phyloP scores from a whole-genome alignment of 2,888 invertebrate genomes.

The Odontomyia ornata region DNA sequence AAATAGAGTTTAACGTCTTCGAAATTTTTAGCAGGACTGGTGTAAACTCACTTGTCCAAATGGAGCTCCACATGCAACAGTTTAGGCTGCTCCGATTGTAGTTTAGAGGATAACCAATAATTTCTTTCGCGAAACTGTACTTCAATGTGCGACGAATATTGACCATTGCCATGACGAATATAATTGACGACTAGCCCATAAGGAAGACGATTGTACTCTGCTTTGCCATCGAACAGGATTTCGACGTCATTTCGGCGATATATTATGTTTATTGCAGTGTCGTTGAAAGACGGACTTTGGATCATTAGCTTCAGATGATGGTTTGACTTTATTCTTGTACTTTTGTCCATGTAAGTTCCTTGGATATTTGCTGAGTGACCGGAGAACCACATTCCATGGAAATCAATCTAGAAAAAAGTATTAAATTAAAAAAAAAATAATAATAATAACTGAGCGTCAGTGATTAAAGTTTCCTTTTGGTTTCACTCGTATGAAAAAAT shows the following conservation, averaged over 20 bases:
- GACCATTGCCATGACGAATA: constrained; percentile 68
- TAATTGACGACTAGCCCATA: constrained; percentile 76
- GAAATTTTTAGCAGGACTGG: background rate
- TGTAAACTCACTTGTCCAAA: constrained; percentile 74
- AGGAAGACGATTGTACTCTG: constrained; percentile 69
- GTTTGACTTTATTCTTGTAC: constrained; percentile 71
- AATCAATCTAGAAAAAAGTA: constrained; percentile 73
- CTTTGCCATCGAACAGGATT: constrained; percentile 74
- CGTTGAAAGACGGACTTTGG: constrained; percentile 77
- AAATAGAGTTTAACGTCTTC: background rate
- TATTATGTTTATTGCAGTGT: constrained; percentile 72
- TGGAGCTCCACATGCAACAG: constrained; percentile 77
- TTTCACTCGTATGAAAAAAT: too few relatives aligned
- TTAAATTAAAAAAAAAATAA: too few relatives aligned
- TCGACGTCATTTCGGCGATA: constrained; percentile 75
- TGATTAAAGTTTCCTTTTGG: too few relatives aligned
- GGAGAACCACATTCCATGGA: constrained; percentile 82
- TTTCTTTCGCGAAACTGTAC: constrained; percentile 73
- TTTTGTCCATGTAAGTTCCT: constrained; percentile 80
- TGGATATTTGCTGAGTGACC: constrained; percentile 71
- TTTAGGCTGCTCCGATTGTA: constrained; percentile 73
- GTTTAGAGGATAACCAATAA: constrained; percentile 73
- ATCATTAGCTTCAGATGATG: constrained; percentile 76
- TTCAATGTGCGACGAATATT: constrained; percentile 73
- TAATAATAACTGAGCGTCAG: too few relatives aligned